Conservation (phyloP, 2,797 vertebrate species). For the Ctenopoma multispine region DNA sequence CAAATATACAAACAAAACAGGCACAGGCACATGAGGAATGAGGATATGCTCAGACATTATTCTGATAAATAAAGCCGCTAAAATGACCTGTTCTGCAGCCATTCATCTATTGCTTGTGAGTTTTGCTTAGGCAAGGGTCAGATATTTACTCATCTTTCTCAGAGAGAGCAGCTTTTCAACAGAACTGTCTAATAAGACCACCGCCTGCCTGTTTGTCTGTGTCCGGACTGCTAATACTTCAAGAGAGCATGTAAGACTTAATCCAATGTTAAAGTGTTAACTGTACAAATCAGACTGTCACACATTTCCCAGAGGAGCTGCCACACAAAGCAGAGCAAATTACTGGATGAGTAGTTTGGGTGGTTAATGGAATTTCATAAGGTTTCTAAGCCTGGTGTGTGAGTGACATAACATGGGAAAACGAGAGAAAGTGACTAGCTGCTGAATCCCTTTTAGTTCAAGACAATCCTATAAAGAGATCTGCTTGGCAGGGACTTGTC, state of each 20-base stretch:
- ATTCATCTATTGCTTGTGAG: conserved; percentile 11
- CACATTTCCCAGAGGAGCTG: conserved; percentile 63
- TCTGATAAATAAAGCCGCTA: background rate
- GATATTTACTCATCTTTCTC: conserved; percentile 56
- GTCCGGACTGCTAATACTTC: conserved; percentile 69
- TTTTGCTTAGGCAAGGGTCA: conserved; percentile 13
- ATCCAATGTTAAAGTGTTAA: conserved; percentile 81
- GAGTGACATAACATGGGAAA: conserved; percentile 7
- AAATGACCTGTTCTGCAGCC: background rate
- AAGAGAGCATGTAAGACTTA: conserved; percentile 72
- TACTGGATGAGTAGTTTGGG: conserved; percentile 55
- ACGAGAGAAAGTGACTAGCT: conserved; percentile 15
- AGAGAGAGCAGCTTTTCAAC: conserved; percentile 35
- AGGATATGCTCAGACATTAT: background rate
- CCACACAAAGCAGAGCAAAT: conserved; percentile 41
- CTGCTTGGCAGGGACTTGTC: conserved; percentile 40
- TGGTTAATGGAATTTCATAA: conserved; percentile 34
- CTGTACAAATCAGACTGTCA: conserved; percentile 72
- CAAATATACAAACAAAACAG: conserved; percentile 35
- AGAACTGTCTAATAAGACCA: conserved; percentile 68
- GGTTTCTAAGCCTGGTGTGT: conserved; percentile 12
- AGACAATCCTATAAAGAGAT: conserved; percentile 73
- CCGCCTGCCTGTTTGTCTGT: conserved; percentile 56
- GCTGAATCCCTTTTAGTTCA: conserved; percentile 35
- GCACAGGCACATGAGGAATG: conserved; percentile 7